A percentile compares a stretch with the other conserved stretches of the same genome.
phyloP scores from a whole-genome alignment of 2,113 vertebrate species.

The Chaetura pelagica region DNA sequence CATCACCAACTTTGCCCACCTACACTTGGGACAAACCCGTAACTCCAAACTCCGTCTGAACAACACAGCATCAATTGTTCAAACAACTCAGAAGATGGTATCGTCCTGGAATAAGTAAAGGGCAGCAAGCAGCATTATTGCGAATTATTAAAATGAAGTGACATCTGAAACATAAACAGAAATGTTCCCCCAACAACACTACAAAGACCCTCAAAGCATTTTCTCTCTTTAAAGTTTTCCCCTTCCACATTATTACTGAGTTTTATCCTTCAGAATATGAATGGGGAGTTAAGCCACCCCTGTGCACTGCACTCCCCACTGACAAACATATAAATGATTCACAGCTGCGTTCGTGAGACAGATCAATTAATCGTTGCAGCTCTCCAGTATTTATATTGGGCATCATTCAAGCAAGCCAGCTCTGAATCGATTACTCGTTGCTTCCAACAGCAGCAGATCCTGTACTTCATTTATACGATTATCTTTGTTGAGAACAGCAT shows the following conservation, averaged over 20 bases:
- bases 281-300: not conserved
- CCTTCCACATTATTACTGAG: not conserved
- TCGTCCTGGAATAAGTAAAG: slow-evolving; percentile 11
- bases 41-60: slow-evolving; percentile 35
- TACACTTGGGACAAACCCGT: slow-evolving; percentile 28
- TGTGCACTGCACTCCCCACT: slow-evolving; percentile 33
- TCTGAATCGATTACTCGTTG: slow-evolving; percentile 21
- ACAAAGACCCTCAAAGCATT: slow-evolving; percentile 1
- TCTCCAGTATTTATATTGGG: slow-evolving; percentile 66
- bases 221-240: not conserved
- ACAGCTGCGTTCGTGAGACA: slow-evolving; percentile 49
- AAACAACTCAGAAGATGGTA: not conserved
- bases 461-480: slow-evolving; percentile 62
- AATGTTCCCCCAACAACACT: not conserved
- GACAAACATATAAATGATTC: slow-evolving; percentile 62
- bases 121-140: not conserved
- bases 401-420: slow-evolving; percentile 57
- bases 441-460: slow-evolving; percentile 53
- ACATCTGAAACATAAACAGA: not conserved
- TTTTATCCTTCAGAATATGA: slow-evolving; percentile 37
- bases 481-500: slow-evolving; percentile 35
- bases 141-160: not conserved
- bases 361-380: slow-evolving; percentile 67
- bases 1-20: slow-evolving; percentile 30
- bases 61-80: slow-evolving; percentile 4